A percentile compares a stretch with the other conserved stretches of the same genome.
phyloP scores from a whole-genome alignment of 2,113 vertebrate genomes.

The Gallinago undulata region DNA sequence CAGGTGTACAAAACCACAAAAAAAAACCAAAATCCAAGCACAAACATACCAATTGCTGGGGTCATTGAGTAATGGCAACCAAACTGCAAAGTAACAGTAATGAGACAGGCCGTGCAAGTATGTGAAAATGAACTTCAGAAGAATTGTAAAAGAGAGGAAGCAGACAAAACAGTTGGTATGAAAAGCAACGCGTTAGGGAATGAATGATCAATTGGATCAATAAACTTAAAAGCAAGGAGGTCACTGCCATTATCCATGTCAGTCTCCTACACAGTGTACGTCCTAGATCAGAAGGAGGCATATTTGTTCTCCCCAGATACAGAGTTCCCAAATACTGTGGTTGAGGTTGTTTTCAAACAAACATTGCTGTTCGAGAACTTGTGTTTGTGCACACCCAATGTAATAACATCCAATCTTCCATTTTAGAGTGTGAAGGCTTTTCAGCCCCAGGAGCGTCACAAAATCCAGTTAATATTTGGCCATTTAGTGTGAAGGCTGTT shows the following conservation, averaged over 20 bases:
- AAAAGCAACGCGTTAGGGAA: neutral
- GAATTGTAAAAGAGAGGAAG: neutral
- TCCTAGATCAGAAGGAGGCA: neutral
- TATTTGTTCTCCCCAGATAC: neutral
- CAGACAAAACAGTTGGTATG: neutral
- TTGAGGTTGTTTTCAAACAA: neutral
- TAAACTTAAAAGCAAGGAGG: neutral
- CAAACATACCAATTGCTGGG: neutral
- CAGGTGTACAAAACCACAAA: neutral
- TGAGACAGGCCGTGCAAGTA: neutral
- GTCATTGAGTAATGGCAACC: neutral
- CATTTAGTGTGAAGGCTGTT: neutral
- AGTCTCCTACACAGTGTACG: neutral
- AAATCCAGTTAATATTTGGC: neutral
- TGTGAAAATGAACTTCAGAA: neutral
- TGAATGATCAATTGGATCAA: neutral
- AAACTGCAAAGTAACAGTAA: neutral
- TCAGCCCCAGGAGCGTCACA: neutral
- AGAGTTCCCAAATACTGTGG: neutral
- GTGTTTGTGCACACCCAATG: neutral
- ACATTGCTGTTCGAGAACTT: neutral
- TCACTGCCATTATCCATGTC: neutral
- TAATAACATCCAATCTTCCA: neutral
- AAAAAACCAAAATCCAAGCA: neutral
- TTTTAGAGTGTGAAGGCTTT: neutral